A percentile compares a stretch with the other conserved stretches of the same genome.
These are phyloP conservation scores for Epinotia ramella DNA, from an alignment of 2,888 invertebrate species.

Conservation along the genomic window DNA sequence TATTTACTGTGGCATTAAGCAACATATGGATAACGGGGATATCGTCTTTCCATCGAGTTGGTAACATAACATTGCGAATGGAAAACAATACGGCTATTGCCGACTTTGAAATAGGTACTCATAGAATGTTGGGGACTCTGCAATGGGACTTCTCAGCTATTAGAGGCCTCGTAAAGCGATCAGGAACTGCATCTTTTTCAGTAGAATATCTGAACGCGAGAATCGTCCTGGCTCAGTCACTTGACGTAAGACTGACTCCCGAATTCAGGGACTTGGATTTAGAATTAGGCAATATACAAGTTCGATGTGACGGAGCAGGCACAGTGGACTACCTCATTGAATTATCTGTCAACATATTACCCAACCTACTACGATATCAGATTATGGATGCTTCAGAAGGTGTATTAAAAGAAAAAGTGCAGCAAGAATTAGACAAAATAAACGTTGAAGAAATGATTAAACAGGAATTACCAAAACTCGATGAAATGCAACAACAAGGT, in stretches of 20 bases:
- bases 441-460: constrained; percentile 91
- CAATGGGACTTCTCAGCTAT: constrained; percentile 91
- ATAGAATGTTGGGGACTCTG: constrained; percentile 90
- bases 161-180: constrained; percentile 88
- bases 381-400: constrained; percentile 94
- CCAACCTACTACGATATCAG: constrained; percentile 94
- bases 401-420: constrained; percentile 90
- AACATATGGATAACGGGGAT: constrained; percentile 92
- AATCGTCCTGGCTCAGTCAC: constrained; percentile 89
- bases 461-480: constrained; percentile 88
- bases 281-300: constrained; percentile 93
- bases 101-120: constrained; percentile 91
- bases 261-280: constrained; percentile 90
- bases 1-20: constrained; percentile 88
- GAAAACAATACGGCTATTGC: constrained; percentile 89
- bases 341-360: constrained; percentile 91
- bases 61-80: constrained; percentile 90
- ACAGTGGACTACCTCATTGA: constrained; percentile 93
- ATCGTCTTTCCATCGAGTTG: constrained; percentile 92
- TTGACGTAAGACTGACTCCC: constrained; percentile 91
- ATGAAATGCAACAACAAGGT: constrained; percentile 82
- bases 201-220: constrained; percentile 91
- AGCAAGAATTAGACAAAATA: constrained; percentile 89
- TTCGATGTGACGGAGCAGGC: constrained; percentile 93
- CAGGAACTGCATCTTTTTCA: constrained; percentile 91